A percentile compares a stretch with the other conserved stretches of the same genome.
Conservation (phyloP, 1,140 invertebrate species). For the Drosophila willistoni region DNA sequence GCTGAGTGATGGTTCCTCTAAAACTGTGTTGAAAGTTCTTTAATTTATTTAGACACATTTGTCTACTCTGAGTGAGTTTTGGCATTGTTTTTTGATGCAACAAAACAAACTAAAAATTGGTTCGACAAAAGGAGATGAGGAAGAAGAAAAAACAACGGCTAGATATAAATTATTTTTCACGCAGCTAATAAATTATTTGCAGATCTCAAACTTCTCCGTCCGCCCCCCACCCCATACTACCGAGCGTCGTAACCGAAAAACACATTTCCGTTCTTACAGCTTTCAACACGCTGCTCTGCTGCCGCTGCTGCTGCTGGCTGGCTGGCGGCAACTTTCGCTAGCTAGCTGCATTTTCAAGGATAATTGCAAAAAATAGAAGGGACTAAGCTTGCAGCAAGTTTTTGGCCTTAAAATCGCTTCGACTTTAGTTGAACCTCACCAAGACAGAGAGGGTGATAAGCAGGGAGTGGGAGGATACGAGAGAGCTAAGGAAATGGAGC, state of each 20-base stretch:
- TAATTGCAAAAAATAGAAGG: constrained; percentile 73
- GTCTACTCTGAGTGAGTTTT: constrained; percentile 5
- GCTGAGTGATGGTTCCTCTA: background rate
- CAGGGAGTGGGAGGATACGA: background rate
- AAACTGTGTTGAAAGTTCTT: constrained; percentile 16
- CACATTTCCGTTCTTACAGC: constrained; percentile 63
- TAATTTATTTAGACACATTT: constrained; percentile 23
- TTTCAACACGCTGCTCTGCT: constrained; percentile 51
- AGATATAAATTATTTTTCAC: constrained; percentile 78
- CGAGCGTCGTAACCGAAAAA: constrained; percentile 33
- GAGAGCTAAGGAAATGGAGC: constrained; percentile 40
- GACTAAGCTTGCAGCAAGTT: constrained; percentile 47
- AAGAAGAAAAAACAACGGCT: constrained; percentile 24
- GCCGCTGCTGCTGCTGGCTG: too few species aligned
- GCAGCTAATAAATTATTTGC: constrained; percentile 79
- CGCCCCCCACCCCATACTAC: background rate
- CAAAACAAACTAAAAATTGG: constrained; percentile 13
- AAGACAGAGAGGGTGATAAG: constrained; percentile 4
- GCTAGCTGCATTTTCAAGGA: constrained; percentile 67
- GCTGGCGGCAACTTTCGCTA: constrained; percentile 36
- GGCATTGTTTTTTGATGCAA: constrained; percentile 14
- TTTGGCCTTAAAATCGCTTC: constrained; percentile 44
- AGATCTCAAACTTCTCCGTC: constrained; percentile 35
- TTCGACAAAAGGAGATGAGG: background rate
- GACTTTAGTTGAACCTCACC: background rate